Base-by-base conservation (phyloP, 1,140 invertebrate species). In the Cydia strobilella region DNA sequence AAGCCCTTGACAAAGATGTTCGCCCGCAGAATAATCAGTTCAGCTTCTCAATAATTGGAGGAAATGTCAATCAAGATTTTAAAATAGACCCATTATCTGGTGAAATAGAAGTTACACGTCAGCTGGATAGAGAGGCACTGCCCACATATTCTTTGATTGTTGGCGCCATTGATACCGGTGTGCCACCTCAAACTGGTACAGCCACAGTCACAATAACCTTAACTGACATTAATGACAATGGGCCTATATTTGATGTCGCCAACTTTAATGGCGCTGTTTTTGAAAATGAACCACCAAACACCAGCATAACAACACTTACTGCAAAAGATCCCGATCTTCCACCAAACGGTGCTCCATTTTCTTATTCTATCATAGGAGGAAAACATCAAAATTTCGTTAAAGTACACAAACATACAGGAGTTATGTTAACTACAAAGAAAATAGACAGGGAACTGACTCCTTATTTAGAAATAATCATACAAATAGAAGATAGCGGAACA, bases 191-290 rank as follows among this genome's bases (percentile, higher is more conserved):
- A 93, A 98, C 97, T 1, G 98, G 98, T 15, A 97, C 96, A 3
- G 94, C 97, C 2, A 96, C 95, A 1, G 96, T 99, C 0, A 95
- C 95, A 83, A 95, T 98, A 63, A 93, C 94, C 35, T 79, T 99
- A 1, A 94, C 95, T 12, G 98, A 99, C 89, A 94, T 99, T 9
- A 99, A 99, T 88, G 98, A 99, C 81, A 99, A 99, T 87, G 97
- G 96, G 0, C 98, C 98, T 0, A 89, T 95, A 5, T 98, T 99
- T 83, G 95, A 96, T 73, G 90, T 95, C 0, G 90, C 94, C 0
- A 95, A 95, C 48, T 93, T 96, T 10, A 91, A 95, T 35, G 98
- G 97, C 0, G 95, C 96, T 79, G 95, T 99, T 0, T 94, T 94
- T 51, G 98, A 99, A 93, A 98, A 99, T 86, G 97, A 98, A 90